Evolutionary conservation across 2,888 invertebrate genomes (phyloP).

Genomic region (Microplitis manilae): DNA sequence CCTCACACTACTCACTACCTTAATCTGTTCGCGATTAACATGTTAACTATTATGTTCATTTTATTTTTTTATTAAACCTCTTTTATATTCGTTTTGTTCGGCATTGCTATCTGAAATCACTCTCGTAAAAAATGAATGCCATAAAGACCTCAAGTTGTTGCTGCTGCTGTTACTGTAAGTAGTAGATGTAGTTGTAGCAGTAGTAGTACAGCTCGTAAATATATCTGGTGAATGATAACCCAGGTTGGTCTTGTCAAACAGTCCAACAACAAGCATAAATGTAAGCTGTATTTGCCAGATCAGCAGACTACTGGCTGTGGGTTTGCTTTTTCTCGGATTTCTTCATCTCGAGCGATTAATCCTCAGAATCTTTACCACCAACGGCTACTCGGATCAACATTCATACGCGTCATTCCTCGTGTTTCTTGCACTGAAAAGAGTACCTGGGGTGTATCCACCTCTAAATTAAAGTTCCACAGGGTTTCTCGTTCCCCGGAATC

Average conservation of each 20-base stretch:
- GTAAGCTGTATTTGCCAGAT: background rate
- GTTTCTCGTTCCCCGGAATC: constrained; percentile 35
- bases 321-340: constrained; percentile 15
- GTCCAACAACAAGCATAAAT: background rate
- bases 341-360: constrained; percentile 27
- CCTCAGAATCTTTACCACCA: constrained; percentile 36
- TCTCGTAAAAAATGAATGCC: background rate
- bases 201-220: background rate
- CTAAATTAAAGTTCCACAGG: constrained; percentile 33
- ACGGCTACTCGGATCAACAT: constrained; percentile 18
- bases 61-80: background rate
- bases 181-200: background rate
- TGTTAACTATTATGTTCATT: background rate
- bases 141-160: background rate
- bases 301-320: background rate
- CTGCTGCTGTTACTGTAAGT: background rate
- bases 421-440: constrained; percentile 27
- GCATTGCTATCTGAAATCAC: background rate
- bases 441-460: constrained; percentile 3
- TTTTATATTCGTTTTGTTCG: background rate
- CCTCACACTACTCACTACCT: background rate
- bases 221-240: background rate
- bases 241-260: background rate
- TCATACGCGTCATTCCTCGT: constrained; percentile 35
- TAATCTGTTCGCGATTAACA: background rate